These are phyloP conservation scores for Pecten maximus DNA, from an alignment of 2,888 invertebrate species.

Conservation along the genomic window DNA sequence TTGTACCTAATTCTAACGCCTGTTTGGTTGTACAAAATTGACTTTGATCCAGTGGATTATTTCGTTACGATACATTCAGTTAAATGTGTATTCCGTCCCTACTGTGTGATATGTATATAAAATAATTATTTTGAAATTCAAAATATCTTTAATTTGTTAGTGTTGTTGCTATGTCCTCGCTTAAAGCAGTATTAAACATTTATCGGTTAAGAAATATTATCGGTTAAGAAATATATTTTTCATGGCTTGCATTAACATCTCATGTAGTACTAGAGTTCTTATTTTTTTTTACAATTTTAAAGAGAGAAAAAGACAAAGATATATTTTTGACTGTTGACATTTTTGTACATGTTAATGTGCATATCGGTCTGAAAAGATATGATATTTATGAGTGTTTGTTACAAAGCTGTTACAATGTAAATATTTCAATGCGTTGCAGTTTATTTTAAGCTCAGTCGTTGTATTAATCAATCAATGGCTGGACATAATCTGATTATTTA, in stretches of 20 bases:
- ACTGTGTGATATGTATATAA: neutral
- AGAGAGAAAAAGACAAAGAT: too few relatives aligned
- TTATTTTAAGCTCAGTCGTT: too few relatives aligned
- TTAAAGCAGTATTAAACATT: neutral
- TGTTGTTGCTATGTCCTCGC: neutral
- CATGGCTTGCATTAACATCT: neutral
- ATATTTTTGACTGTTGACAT: too few relatives aligned
- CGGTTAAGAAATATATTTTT: neutral
- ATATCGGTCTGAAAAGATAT: too few relatives aligned
- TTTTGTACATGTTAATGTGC: too few relatives aligned
- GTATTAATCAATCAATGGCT: too few relatives aligned
- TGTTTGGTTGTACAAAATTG: neutral
- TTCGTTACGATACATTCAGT: neutral
- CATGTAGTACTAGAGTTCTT: neutral
- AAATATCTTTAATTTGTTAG: neutral
- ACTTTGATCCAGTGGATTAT: neutral
- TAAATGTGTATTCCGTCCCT: neutral
- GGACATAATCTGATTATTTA: too few relatives aligned
- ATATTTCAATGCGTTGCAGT: too few relatives aligned
- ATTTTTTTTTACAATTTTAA: neutral
- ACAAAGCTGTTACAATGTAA: too few relatives aligned
- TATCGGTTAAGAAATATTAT: neutral
- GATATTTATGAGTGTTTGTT: too few relatives aligned
- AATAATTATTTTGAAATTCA: neutral
- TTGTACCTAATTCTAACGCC: too few relatives aligned